phyloP scores from a whole-genome alignment of 2,113 vertebrate genomes.

The Conger conger region DNA sequence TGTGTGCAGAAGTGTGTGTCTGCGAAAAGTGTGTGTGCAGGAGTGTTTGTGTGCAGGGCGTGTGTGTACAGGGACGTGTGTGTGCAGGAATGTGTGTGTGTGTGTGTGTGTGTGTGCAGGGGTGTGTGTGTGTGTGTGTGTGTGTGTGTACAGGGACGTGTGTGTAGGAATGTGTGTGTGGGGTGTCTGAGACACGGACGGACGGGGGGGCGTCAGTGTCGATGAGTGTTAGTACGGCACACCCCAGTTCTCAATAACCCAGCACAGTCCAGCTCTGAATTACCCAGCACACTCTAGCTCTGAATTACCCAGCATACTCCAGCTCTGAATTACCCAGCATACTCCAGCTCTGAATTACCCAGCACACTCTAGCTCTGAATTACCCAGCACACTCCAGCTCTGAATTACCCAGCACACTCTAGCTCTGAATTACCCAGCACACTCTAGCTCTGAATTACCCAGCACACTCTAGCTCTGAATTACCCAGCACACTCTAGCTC shows the following conservation, averaged over 20 bases:
- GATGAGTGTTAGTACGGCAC: no score
- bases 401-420: not conserved
- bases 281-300: no score
- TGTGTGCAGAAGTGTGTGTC: not conserved
- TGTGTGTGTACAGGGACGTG: not conserved
- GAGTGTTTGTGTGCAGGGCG: not conserved
- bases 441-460: not conserved
- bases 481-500: not conserved
- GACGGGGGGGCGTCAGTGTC: not conserved
- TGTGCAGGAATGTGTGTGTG: not conserved
- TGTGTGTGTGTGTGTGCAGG: no score
- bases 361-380: not conserved
- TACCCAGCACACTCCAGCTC: no score
- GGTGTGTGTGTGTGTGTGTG: not conserved
- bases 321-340: no score
- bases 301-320: not conserved
- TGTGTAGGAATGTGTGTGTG: constrained; percentile 10
- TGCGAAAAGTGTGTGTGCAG: no score
- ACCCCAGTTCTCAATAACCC: no score
- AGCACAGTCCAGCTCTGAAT: not conserved
- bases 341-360: no score
- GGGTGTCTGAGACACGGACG: not conserved
- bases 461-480: not conserved
- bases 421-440: not conserved
- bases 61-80: constrained; percentile 11